Conservation (phyloP, 1,140 invertebrate genomes). For the Reticulitermes speratus region DNA sequence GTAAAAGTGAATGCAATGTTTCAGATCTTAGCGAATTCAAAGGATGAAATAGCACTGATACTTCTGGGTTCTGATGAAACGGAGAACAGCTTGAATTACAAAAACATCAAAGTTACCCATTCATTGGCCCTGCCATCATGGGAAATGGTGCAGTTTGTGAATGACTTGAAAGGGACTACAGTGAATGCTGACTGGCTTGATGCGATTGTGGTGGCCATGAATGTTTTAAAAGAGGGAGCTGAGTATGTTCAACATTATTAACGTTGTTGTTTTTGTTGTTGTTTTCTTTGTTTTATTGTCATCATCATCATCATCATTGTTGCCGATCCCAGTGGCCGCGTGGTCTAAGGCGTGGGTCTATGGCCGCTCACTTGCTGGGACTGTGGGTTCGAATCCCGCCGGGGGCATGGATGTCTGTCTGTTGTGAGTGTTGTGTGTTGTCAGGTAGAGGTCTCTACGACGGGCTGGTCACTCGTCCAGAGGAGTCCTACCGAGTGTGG, state of each 20-base stretch:
- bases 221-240: slow-evolving; percentile 47
- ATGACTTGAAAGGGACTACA: slow-evolving; percentile 45
- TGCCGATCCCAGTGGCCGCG: too few species aligned
- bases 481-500: too few species aligned
- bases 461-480: too few species aligned
- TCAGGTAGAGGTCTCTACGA: too few species aligned
- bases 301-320: too few species aligned
- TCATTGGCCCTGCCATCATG: slow-evolving; percentile 47
- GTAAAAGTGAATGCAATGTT: slow-evolving; percentile 23
- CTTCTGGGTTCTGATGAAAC: slow-evolving; percentile 51
- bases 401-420: too few species aligned
- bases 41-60: slow-evolving; percentile 52
- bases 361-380: too few species aligned
- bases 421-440: too few species aligned
- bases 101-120: slow-evolving; percentile 46
- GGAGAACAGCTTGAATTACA: slow-evolving; percentile 50
- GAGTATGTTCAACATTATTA: slow-evolving; percentile 43
- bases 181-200: slow-evolving; percentile 52
- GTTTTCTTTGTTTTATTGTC: too few species aligned
- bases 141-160: slow-evolving; percentile 48
- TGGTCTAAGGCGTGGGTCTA: too few species aligned
- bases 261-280: not conserved
- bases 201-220: slow-evolving; percentile 52
- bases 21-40: slow-evolving; percentile 54
- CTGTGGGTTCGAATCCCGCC: too few species aligned